Evolutionary conservation across 2,113 vertebrate genomes (phyloP), one percentile per base, ranked within the genome.

Genomic region (Hymenochirus boettgeri): DNA sequence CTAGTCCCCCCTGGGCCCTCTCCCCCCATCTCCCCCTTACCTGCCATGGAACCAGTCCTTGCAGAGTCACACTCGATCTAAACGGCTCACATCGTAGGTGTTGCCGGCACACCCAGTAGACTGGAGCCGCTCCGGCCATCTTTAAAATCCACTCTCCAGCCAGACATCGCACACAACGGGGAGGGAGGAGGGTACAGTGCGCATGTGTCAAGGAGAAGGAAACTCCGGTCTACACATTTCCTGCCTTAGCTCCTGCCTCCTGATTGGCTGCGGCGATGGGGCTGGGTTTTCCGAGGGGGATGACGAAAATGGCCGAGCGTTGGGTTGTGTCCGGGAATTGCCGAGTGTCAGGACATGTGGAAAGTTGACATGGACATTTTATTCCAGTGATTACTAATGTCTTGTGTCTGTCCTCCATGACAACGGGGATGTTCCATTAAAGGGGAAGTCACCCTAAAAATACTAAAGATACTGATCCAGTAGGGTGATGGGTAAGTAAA

Each of bases 31-130:
- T 5, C 10, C 53, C 2, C 71, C 84, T 26, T 85, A 97, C 95
- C 94, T 95, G 92, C 95, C 93, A 74, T 97, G 95, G 81, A 97
- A 97, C 95, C 95, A 97, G 87, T 97, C 95, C 81, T 97, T 96
- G 89, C 95, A 97, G 74, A 90, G 78, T 97, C 95, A 80, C 95
- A 97, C 78, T 97, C 95, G 83, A 97, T 97, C 95, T 97, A 97
- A 97, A 86, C 94, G 93, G 88, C 77, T 95, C 82, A 96, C 94
- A 72, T 97, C 93, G 85, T 97, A 97, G 50, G 93, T n/a, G 91
- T 84, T 95, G 94, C 87, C 93, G 92, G 90, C 95, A 97, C 81
- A 97, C 89, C 83, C 95, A 96, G 85, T 97, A 97, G 77, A 97
- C 90, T 69, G 92, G 92, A 80, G 78, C 81, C 84, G 84, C 82